Base-by-base conservation (phyloP, 1,140 invertebrate genomes). In the Condylostylus longicornis region DNA sequence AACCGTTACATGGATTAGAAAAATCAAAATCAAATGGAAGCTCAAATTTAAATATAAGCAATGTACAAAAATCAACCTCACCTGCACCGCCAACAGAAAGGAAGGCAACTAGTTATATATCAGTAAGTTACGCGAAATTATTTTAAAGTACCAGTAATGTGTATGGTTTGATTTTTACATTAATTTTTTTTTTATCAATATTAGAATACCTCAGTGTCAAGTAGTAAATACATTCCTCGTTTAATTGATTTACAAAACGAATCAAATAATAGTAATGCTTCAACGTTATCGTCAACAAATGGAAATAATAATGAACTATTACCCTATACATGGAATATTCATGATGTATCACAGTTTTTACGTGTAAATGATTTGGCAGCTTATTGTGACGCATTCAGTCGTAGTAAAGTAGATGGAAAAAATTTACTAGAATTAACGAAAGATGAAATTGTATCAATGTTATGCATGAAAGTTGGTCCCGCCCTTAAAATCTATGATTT, bases 401-500 rank as follows among this genome's bases (percentile, higher is more conserved):
- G 52, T 1, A 55, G 54, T 34, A 75, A 81, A 56, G 77, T 94
- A 42, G 79, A 83, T 52, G 89, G 89, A 1, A 74, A 77, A 37
- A 71, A 71, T 50, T 65, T 95, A 46, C 61, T 93, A 25, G 71
- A 72, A 35, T 61, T 94, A 31, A 81, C 77, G 22, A 89, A 90
- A 65, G 86, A 91, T 53, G 77, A 91, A 62, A 84, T 93, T 36
- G 78, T 91, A 44, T 79, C 82, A 51, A 67, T 90, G 20, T 79
- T 88, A 10, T 80, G 84, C 43, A 89, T 86, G 69, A 94, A 93
- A 70, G 84, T 94, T 37, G 90, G 90, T 4, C 88, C 89, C 6
- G 89, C 87, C 5, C 55, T 94, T 18, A 94, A 94, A 68, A 91
- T 95, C 54, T 83, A 75, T 51, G 85, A 93, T 64, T 69, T 95